Percentiles rank a stretch among this genome's conserved stretches.
Evolutionary conservation across 64 coral and sea anemone genomes (phyloP).

Genomic region (Montipora efflorescens): DNA sequence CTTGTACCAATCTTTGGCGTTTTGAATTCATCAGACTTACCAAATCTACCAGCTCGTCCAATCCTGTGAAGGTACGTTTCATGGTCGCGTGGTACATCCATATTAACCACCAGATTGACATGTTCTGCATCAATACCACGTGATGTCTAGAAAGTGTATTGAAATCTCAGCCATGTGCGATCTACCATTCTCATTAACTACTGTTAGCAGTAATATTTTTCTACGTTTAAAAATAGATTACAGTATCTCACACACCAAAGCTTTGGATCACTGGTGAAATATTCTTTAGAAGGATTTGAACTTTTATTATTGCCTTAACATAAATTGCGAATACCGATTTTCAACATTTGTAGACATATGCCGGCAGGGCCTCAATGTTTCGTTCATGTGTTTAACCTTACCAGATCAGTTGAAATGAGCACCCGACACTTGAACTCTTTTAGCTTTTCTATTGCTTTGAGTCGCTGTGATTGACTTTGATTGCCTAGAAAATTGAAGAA

Average conservation of each 20-base stretch:
- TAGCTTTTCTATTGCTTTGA: constrained; percentile 94
- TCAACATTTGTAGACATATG: no score
- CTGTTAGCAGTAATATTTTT: no score
- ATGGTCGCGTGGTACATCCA: constrained; percentile 93
- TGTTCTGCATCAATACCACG: constrained; percentile 96
- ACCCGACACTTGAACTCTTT: constrained; percentile 94
- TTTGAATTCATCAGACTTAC: constrained; percentile 18
- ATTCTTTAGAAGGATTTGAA: no score
- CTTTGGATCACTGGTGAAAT: no score
- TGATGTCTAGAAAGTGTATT: constrained; percentile 64
- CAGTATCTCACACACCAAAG: no score
- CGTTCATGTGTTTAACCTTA: constrained; percentile 21
- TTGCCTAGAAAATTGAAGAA: constrained; percentile 62
- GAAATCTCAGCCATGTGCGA: no score
- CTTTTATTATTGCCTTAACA: no score
- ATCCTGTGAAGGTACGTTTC: constrained; percentile 97
- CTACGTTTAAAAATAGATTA: no score
- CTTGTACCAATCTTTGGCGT: no score
- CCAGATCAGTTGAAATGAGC: constrained; percentile 96
- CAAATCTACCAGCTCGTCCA: constrained; percentile 97
- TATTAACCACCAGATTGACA: constrained; percentile 96
- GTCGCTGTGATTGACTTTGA: constrained; percentile 84
- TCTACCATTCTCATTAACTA: no score
- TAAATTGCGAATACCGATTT: no score
- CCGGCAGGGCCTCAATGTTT: no score